A percentile compares a stretch with the other conserved stretches of the same genome.
These are phyloP conservation scores for Catharus fuscescens DNA, from an alignment of 2,113 vertebrate species.

Conservation along the genomic window DNA sequence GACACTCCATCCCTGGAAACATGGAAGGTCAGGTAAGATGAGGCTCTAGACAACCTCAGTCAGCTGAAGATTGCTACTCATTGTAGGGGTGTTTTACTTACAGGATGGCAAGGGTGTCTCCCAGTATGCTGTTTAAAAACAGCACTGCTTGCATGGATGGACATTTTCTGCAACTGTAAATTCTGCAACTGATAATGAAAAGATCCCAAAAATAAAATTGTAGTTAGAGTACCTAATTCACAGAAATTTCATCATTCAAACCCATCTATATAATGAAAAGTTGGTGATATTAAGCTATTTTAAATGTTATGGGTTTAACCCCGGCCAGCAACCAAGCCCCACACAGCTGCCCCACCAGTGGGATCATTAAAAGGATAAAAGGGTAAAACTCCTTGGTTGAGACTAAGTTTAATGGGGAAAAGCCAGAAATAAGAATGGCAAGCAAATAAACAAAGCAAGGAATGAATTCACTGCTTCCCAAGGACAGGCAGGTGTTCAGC, in stretches of 20 bases:
- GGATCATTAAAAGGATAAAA: fast-evolving
- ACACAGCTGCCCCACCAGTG: neutral
- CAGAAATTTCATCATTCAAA: neutral
- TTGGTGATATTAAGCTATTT: neutral
- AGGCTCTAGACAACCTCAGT: neutral
- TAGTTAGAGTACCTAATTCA: neutral
- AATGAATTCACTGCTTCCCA: neutral
- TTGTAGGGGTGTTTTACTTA: neutral
- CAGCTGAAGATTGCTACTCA: neutral
- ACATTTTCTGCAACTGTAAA: neutral
- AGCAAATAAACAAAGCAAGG: neutral
- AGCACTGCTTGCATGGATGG: fast-evolving
- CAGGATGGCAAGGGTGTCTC: neutral
- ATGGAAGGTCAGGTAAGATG: neutral
- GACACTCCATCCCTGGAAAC: neutral
- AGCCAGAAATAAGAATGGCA: neutral
- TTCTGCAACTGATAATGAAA: neutral
- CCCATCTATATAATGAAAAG: neutral
- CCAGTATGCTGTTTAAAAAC: neutral
- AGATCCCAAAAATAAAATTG: neutral
- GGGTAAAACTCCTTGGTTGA: neutral
- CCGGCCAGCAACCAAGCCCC: neutral
- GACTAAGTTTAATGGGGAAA: neutral
- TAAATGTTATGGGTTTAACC: neutral
- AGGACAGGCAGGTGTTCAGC: neutral